Evolutionary conservation across 1,140 invertebrate genomes (phyloP).

Genomic region (Drosophila murphyi): DNA sequence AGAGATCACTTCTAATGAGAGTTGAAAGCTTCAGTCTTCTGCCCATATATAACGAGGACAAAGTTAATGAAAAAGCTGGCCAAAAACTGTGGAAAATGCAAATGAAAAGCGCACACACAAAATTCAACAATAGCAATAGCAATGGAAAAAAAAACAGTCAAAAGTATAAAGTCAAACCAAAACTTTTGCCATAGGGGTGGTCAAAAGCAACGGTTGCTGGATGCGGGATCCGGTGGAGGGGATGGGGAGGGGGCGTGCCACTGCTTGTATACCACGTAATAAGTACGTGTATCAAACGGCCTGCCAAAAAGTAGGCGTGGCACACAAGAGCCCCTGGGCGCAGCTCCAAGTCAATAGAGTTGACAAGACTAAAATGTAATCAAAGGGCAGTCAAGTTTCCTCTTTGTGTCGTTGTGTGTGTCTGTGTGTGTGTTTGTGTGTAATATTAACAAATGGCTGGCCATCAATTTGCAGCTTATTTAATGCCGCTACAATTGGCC

Average conservation of each 20-base stretch:
- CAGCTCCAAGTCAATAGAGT: slow-evolving; percentile 28
- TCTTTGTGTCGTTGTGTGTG: not conserved
- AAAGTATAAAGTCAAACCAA: slow-evolving; percentile 24
- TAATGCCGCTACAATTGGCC: slow-evolving; percentile 68
- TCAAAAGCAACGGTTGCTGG: not conserved
- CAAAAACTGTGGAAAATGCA: slow-evolving; percentile 46
- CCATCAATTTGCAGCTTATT: slow-evolving; percentile 80
- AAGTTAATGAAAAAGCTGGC: slow-evolving; percentile 68
- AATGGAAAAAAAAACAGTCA: not conserved
- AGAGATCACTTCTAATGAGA: slow-evolving; percentile 29
- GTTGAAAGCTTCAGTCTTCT: not conserved
- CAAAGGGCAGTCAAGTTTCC: slow-evolving; percentile 58
- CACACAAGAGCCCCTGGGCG: not conserved
- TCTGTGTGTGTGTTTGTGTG: slow-evolving; percentile 28
- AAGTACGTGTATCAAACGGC: slow-evolving; percentile 32
- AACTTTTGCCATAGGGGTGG: slow-evolving; percentile 25
- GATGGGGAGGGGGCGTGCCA: slow-evolving; percentile 15
- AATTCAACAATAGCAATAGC: slow-evolving; percentile 20
- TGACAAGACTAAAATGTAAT: slow-evolving; percentile 58
- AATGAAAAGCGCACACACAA: slow-evolving; percentile 56
- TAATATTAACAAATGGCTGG: slow-evolving; percentile 81
- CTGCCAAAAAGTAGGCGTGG: slow-evolving; percentile 17
- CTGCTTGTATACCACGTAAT: slow-evolving; percentile 27
- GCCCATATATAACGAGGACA: slow-evolving; percentile 27
- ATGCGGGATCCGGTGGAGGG: not conserved